Evolutionary conservation across 2,888 invertebrate genomes (phyloP).

Genomic region (Phyllotreta cruciferae): DNA sequence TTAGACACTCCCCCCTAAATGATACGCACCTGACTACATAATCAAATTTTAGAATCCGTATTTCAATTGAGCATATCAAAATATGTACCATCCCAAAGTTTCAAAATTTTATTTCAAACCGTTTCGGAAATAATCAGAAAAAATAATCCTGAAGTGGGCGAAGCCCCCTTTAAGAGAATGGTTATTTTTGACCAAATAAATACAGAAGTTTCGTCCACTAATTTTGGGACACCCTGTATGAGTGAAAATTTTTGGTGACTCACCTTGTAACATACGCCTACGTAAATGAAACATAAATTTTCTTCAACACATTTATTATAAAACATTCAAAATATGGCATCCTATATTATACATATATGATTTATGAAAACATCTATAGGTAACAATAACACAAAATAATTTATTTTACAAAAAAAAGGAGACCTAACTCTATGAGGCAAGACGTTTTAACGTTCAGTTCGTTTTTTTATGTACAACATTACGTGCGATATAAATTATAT

Average conservation of each 20-base stretch:
- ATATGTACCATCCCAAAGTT: no score
- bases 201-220: no score
- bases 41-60: no score
- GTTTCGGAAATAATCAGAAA: no score
- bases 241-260: slow-evolving; percentile 3
- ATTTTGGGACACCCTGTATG: no score
- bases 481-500: slow-evolving; percentile 28
- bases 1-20: no score
- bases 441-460: slow-evolving; percentile 47
- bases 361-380: slow-evolving; percentile 46
- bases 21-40: no score
- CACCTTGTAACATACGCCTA: not conserved
- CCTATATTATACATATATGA: slow-evolving; percentile 40
- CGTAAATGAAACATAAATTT: slow-evolving; percentile 25
- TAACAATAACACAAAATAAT: slow-evolving; percentile 46
- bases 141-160: no score
- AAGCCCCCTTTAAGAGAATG: no score
- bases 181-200: no score
- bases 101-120: no score
- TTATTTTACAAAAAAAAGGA: slow-evolving; percentile 41
- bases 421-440: slow-evolving; percentile 48
- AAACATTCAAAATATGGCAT: slow-evolving; percentile 47
- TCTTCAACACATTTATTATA: slow-evolving; percentile 47
- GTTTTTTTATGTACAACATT: slow-evolving; percentile 41
- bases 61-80: no score